Base-by-base conservation (phyloP, 2,113 vertebrate species). In the Chloebia gouldiae region DNA sequence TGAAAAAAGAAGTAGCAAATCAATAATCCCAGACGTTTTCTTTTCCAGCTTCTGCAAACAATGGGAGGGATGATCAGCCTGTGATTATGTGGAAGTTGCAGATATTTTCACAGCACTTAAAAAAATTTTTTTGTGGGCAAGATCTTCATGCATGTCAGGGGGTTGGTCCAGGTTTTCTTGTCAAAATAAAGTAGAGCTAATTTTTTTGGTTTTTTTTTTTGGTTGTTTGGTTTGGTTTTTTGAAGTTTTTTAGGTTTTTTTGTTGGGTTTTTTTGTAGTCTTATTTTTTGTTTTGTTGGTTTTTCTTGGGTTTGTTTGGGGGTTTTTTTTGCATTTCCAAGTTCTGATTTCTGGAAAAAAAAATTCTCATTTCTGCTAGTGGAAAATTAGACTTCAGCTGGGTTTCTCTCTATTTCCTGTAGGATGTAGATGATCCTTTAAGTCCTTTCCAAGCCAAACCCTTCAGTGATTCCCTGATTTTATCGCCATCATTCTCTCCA, bases 1-100 rank as follows among this genome's bases (percentile, higher is more conserved):
- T 91, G 93, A 91, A 94, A 94, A 95, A 95, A 92, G 78, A 95
- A 97, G 90, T 59, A 73, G 81, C 50, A 31, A 73, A 95, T 96
- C 93, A 3, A 96, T 96, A 94, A 47, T 45, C 53, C 40, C 81
- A 40, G 89, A 73, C 30, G 15, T 95, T 95, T 95, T 82, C 57
- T 94, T 96, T 92, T 79, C 66, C 59, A 59, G 63, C 71, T 76
- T 85, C 87, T 97, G 91, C 89, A 94, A 95, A 95, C 84, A 94
- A n/a, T 40, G 91, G 93, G 56, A 84, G n/a, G 66, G 77, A 78
- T 89, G 83, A 92, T 72, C 78, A 81, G 81, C 23, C 78, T 20
- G 65, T 76, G 91, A 92, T 81, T 84, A 31, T 0, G 5, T 56
- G 77, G 61, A 94, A 70, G 37, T 13, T 33, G 3, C 61, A 84